Base-by-base conservation (phyloP, 2,888 invertebrate species). In the Drosophila picticornis region DNA sequence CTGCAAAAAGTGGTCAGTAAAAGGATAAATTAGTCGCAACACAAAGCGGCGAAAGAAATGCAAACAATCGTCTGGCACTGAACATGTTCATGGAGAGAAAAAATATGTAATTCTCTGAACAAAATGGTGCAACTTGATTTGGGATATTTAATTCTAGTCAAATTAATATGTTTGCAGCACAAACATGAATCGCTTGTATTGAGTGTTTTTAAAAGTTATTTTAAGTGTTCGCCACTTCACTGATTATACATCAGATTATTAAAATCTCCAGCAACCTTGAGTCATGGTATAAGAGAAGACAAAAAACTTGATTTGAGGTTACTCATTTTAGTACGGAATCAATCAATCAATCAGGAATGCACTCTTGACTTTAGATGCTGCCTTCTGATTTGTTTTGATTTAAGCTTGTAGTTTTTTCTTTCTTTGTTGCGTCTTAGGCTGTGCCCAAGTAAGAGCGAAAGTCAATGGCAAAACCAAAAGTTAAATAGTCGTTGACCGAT, bases 1-100 rank as follows among this genome's bases (percentile, higher is more conserved):
- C 51, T 78, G 57, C 63, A 78, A 73, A 43, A 72, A 68, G 55
- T 51, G 65, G 16, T 40, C n/a, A 29, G 27, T 9, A 38, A 46
- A 53, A 58, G 40, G 11, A 9, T 25, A n/a, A 16, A 56, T 43
- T 52, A 46, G 72, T 53, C 60, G 59, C 62, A 62, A 13, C 73
- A 52, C 38, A 72, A 72, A 59, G 81, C 65, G 25, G 10, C 43
- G 58, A 62, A 22, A 56, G 46, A 46, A 61, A 40, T 40, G 60
- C 46, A 25, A 34, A 31, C 7, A 29, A 6, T 46, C 13, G n/a
- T 0, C 10, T n/a, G 10, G 5, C 11, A n/a, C 4, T 4, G 40
- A 40, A 40, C n/a, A 40, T n/a, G n/a, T n/a, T n/a, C n/a, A 40
- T 46, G 4, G 43, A 7, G 13, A 46, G 43, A 22, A 22, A 19